Base-by-base conservation (phyloP, 1,140 invertebrate species). In the Portunus trituberculatus region DNA sequence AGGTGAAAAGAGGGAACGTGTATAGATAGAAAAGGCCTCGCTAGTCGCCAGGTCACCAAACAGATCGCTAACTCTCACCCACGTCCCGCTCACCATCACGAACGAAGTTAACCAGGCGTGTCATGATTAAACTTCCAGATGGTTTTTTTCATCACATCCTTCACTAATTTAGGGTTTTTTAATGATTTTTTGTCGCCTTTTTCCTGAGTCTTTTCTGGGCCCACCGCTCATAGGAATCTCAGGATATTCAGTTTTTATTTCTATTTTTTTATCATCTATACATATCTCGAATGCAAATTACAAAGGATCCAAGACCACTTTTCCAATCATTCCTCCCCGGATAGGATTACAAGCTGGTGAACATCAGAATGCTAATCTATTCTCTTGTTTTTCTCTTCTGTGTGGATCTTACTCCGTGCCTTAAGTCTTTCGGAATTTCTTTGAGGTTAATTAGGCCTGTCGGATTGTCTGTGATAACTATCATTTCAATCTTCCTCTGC, bases 381-480 rank as follows among this genome's bases (percentile, higher is more conserved):
- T 76, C 67, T 0, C 67, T 76, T n/a, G 4, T n/a, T 76, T n/a
- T n/a, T 76, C n/a, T 76, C n/a, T 2, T 76, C n/a, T 1, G 6
- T n/a, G 7, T 20, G 6, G 1, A 2, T 39, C 67, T 7, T n/a
- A n/a, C n/a, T 76, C 12, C 12, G 67, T 76, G 25, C 25, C 67
- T 76, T 76, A 25, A 76, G 25, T 76, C 67, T 76, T n/a, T 76
- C 39, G 67, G 67, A 76, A 76, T 76, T 25, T 76, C 25, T 25
- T 76, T 7, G 67, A n/a, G 67, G 67, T 25, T 76, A 76, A 76
- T 76, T 25, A 76, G 67, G 67, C 20, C 67, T n/a, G 67, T 76
- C 67, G 67, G 67, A 25, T n/a, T 76, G 67, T 76, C 67, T 76
- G 67, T n/a, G 67, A 76, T 76, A 76, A 76, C 20, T 76, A 76